Percentiles rank a stretch among this genome's conserved stretches.
These are phyloP conservation scores for Tyto alba DNA, from an alignment of 2,113 vertebrate species.

Conservation along the genomic window DNA sequence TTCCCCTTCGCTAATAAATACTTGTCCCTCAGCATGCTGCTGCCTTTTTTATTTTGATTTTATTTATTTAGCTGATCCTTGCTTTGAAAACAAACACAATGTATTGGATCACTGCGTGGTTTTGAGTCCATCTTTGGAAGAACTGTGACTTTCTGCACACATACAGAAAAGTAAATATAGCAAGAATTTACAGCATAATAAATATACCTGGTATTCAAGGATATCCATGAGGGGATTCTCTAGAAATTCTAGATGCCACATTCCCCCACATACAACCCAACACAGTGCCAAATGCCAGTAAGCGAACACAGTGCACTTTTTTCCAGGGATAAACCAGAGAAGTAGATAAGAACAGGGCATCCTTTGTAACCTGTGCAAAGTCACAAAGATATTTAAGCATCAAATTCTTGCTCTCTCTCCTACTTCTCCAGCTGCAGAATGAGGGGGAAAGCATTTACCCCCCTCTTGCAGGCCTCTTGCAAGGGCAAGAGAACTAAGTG, in stretches of 20 bases:
- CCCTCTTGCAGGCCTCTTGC: background rate
- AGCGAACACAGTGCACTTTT: background rate
- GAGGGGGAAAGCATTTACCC: background rate
- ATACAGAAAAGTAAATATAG: background rate
- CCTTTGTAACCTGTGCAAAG: background rate
- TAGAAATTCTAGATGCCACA: background rate
- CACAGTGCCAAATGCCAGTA: background rate
- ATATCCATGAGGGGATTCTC: background rate
- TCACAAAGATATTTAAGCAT: background rate
- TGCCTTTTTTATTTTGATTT: background rate
- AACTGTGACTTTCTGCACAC: background rate
- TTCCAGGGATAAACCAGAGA: background rate
- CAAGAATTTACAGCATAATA: background rate
- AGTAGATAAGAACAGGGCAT: background rate
- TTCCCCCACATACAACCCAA: background rate
- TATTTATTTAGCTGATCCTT: background rate
- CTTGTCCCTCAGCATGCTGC: background rate
- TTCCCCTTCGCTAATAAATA: background rate
- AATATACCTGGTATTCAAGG: background rate
- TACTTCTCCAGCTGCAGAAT: background rate
- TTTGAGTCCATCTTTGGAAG: background rate
- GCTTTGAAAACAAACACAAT: background rate
- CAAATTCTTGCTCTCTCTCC: background rate
- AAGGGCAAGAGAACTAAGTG: background rate
- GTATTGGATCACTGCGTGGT: background rate